Evolutionary conservation across 1,140 invertebrate species (phyloP).

Genomic region (Stegodyphus dumicola): DNA sequence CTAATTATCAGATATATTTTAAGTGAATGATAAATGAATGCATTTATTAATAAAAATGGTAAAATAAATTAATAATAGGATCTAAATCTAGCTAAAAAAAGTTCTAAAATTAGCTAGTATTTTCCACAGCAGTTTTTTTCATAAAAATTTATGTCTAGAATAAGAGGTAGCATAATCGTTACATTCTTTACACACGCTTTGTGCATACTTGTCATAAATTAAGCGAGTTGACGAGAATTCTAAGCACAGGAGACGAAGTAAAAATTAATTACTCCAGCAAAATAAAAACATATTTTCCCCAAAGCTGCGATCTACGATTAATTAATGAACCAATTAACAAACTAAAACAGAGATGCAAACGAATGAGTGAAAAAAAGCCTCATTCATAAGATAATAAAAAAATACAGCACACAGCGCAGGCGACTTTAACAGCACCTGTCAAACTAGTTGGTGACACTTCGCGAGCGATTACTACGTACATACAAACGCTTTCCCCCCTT

Average conservation of each 20-base stretch:
- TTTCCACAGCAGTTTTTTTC: no score
- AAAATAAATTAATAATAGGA: no score
- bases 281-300: not conserved
- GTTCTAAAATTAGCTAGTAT: no score
- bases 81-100: no score
- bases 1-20: no score
- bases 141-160: no score
- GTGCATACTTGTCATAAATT: no score
- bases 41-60: no score
- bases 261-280: not conserved
- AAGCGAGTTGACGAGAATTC: not conserved
- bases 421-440: constrained; percentile 13
- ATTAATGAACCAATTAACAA: constrained; percentile 45
- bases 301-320: not conserved
- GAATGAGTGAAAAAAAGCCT: not conserved
- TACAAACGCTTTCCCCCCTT: no score
- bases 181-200: no score
- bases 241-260: not conserved
- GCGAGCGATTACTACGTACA: constrained; percentile 5
- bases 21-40: no score
- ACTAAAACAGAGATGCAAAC: constrained; percentile 6
- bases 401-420: not conserved
- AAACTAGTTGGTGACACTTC: constrained; percentile 15
- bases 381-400: not conserved
- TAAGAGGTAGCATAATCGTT: no score